phyloP scores from a whole-genome alignment of 2,113 vertebrate genomes.

The Spermophilus dauricus region DNA sequence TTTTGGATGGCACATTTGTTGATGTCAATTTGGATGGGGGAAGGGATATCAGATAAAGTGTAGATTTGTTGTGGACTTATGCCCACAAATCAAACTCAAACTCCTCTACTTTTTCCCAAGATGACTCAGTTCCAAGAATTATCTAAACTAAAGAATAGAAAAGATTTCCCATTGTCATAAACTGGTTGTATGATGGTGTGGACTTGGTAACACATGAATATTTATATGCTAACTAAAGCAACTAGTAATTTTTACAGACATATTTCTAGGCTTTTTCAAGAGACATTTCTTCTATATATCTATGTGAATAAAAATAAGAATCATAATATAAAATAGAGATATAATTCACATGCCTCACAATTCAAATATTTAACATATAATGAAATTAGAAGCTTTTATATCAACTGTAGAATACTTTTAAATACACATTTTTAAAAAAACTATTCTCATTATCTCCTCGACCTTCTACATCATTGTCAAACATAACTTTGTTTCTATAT shows the following conservation, averaged over 20 bases:
- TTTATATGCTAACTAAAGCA: neutral
- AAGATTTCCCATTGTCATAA: neutral
- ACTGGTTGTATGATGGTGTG: neutral
- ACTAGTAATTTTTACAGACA: neutral
- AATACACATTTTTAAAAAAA: neutral
- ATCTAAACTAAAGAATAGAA: neutral
- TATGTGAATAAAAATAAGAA: neutral
- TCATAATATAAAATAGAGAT: neutral
- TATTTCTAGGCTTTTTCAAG: neutral
- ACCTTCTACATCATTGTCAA: neutral
- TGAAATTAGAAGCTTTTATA: neutral
- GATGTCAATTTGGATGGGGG: conserved; percentile 76
- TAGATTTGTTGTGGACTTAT: conserved; percentile 76
- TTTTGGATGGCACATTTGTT: conserved; percentile 79
- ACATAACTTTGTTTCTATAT: neutral
- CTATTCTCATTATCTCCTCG: neutral
- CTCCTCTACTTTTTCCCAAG: neutral
- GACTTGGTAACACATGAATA: neutral
- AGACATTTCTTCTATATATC: neutral
- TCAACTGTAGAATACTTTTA: neutral
- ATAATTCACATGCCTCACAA: neutral
- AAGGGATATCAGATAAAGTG: conserved; percentile 75
- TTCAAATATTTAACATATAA: neutral
- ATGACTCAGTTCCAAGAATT: neutral
- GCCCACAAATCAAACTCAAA: conserved; percentile 85